Percentiles rank a stretch among this genome's conserved stretches.
Evolutionary conservation across 92 coral and sea anemone species (phyloP).

Genomic region (Zoanthus sansibaricus): DNA sequence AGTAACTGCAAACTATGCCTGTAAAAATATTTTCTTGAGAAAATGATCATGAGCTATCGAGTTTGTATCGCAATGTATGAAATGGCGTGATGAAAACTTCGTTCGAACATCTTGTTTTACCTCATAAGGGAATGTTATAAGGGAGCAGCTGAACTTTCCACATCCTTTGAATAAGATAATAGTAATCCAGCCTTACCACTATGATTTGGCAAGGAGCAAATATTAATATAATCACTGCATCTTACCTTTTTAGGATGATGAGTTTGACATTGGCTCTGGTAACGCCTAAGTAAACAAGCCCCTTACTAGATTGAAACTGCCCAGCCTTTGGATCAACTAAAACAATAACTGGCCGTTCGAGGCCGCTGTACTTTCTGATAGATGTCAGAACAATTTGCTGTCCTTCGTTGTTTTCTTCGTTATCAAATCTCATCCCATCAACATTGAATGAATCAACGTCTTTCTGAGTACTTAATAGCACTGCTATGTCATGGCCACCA

Average conservation of each 20-base stretch:
- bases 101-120: too few relatives aligned
- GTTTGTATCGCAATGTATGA: too few relatives aligned
- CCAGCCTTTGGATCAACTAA: constrained; percentile 15
- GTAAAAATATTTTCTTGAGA: too few relatives aligned
- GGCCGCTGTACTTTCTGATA: constrained; percentile 43
- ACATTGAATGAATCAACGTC: not conserved
- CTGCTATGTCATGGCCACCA: not conserved
- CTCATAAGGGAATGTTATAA: too few relatives aligned
- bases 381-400: constrained; percentile 35
- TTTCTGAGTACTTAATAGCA: not conserved
- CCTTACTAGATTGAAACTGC: not conserved
- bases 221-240: too few relatives aligned
- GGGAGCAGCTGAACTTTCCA: too few relatives aligned
- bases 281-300: constrained; percentile 13
- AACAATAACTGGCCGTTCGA: constrained; percentile 33
- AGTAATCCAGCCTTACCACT: too few relatives aligned
- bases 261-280: constrained; percentile 49
- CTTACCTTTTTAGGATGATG: not conserved
- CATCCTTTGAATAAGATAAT: too few relatives aligned
- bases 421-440: not conserved
- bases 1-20: too few relatives aligned
- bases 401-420: constrained; percentile 8
- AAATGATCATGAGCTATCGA: too few relatives aligned
- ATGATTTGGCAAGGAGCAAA: too few relatives aligned
- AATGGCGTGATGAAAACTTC: too few relatives aligned